Evolutionary conservation across 2,113 vertebrate genomes (phyloP), one percentile per base, ranked within the genome.

Genomic region (Manacus vitellinus): DNA sequence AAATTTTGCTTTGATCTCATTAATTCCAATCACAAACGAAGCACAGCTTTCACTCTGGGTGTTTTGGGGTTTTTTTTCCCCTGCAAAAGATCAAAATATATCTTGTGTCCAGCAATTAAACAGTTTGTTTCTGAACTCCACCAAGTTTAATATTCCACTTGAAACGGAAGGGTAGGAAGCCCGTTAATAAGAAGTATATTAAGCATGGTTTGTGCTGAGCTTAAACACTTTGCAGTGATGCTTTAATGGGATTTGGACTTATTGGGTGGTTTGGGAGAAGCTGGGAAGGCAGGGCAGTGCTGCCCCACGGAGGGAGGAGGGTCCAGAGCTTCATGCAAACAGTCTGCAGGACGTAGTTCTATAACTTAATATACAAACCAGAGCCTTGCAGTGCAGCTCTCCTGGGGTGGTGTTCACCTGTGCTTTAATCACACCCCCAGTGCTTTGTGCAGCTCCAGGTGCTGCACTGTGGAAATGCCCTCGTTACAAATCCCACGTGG

Each of bases 1-100:
- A 82, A 41, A 47, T 84, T 89, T 81, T 58, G 73, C 94, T 96
- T 96, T 96, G 92, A 97, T 97, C 91, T 62, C 11, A 68, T 88
- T 96, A 89, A 96, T 96, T 89, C 79, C 78, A 35, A 70, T 73
- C 89, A 77, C 67, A 90, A 93, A 94, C 1, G 52, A 73, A 84
- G 83, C 44, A 11, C 41, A 65, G 75, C 78, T 90, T 84, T 92
- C 90, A 82, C 18, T 92, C 58, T 35, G 39, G 51, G 46, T 4
- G 17, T 37, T 37, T 37, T 37, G 37, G 35, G 7, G 3, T 3
- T 24, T 62, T 15, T 41, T 9, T 25, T 44, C 49, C 41, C n/a
- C 65, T 58, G 33, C 22, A 79, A 68, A 82, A 96, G 92, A 95
- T 92, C 95, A 96, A 94, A 96, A 91, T 61, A 21, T 4, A 43